Evolutionary conservation across 1,140 invertebrate genomes (phyloP), one percentile per base, ranked within the genome.

Genomic region (Epicauta chinensis): DNA sequence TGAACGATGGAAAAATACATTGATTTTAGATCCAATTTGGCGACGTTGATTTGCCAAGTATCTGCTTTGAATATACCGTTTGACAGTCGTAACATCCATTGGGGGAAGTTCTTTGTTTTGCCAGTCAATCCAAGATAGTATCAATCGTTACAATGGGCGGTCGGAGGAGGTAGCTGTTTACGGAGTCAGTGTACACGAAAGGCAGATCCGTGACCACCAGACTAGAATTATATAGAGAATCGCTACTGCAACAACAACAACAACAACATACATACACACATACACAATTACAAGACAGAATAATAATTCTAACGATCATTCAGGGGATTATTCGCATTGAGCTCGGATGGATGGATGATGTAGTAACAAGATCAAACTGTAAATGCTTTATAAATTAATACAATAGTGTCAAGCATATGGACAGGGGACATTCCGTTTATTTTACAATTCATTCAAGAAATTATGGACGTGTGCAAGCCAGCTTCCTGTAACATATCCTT

Each of bases 201-300:
- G 42, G 39, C 54, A 48, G 50, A 51, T 56, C 38, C 54, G 54
- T 56, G 54, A 56, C 54, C 49, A 56, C 54, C 49, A 51, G 31
- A 48, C 50, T 51, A 42, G 51, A 56, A 56, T 56, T 56, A 51
- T 56, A 56, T 56, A 48, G 48, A 56, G 51, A 51, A 36, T 48
- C 23, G 54, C 54, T 56, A 56, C 54, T 56, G 43, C 42, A 51
- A 23, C 23, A 23, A 23, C 23, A 23, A 23, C 17, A 23, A 23
- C 17, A 23, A 23, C 23, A 23, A 40, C 45, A 43, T 44, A 46
- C 42, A 39, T 46, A 40, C 16, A 41, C 44, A 42, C 36, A 56
- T 44, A 31, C 43, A 43, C 54, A 56, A 56, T 56, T 56, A 56
- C 44, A 47, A 47, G 10, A 15, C 36, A 45, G 23, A 30, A 34